A percentile compares a stretch with the other conserved stretches of the same genome.
Evolutionary conservation across 2,888 invertebrate genomes (phyloP).

Genomic region (Sesia bembeciformis): DNA sequence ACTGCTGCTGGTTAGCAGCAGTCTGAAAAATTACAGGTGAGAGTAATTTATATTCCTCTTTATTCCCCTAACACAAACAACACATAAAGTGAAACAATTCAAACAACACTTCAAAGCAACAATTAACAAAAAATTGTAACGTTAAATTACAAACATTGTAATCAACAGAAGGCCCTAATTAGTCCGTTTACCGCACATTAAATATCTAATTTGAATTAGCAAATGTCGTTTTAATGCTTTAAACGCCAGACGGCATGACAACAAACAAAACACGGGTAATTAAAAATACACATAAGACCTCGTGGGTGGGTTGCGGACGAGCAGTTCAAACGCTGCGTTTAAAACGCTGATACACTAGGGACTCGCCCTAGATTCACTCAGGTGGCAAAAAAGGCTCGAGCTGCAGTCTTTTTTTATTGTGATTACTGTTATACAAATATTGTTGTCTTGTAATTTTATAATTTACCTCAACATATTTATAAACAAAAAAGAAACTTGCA

Average conservation of each 20-base stretch:
- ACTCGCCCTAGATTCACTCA: too few species aligned
- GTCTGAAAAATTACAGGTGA: too few species aligned
- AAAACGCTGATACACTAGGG: neutral
- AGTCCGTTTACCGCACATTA: neutral
- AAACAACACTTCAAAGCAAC: neutral
- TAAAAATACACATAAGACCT: neutral
- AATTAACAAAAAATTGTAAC: neutral
- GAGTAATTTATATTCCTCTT: too few species aligned
- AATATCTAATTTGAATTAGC: slow-evolving; percentile 2
- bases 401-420: too few species aligned
- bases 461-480: too few species aligned
- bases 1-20: too few species aligned
- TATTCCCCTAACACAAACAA: neutral
- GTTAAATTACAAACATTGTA: neutral
- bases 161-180: neutral
- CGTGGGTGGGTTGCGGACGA: neutral
- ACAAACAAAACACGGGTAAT: neutral
- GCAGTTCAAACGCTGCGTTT: neutral
- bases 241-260: neutral
- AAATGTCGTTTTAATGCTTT: neutral
- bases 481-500: too few species aligned
- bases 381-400: too few species aligned
- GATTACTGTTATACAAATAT: too few species aligned
- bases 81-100: neutral
- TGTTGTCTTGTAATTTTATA: too few species aligned